A percentile compares a stretch with the other conserved stretches of the same genome.
Conservation (phyloP, 2,113 vertebrate species). For the Oryzias melastigma region DNA sequence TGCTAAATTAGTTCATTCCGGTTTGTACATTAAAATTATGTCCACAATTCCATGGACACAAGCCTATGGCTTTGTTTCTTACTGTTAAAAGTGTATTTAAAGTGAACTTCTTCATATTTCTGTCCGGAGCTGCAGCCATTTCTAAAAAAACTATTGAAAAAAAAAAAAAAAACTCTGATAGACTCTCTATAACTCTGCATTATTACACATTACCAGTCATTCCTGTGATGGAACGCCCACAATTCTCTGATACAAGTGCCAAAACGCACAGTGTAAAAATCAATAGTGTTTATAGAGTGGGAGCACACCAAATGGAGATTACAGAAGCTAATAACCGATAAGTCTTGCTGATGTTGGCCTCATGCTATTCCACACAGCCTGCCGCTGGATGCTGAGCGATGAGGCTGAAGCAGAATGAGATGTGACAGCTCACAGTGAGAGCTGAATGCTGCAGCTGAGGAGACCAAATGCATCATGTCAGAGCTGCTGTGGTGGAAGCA, state of each 20-base stretch:
- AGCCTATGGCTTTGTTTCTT: background rate
- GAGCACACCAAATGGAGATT: constrained; percentile 71
- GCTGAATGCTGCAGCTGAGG: constrained; percentile 18
- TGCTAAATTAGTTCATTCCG: too few species aligned
- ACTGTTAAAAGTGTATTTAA: constrained; percentile 4
- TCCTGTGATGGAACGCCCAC: constrained; percentile 40
- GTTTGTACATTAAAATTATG: too few species aligned
- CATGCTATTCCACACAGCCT: constrained; percentile 23
- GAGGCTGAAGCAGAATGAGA: constrained; percentile 45
- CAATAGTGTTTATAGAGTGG: constrained; percentile 74
- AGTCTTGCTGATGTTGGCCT: constrained; percentile 51
- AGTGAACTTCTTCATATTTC: background rate
- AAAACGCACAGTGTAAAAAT: constrained; percentile 66
- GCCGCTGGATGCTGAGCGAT: constrained; percentile 44
- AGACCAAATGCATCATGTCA: background rate
- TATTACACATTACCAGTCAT: constrained; percentile 65
- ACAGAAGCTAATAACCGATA: constrained; percentile 57
- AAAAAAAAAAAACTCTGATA: constrained; percentile 6
- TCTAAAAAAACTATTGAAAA: constrained; percentile 21
- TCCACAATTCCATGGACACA: background rate
- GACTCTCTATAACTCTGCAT: constrained; percentile 36
- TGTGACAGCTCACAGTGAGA: constrained; percentile 32
- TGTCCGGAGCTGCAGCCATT: constrained; percentile 8
- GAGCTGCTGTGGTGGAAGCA: background rate
- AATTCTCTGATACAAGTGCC: constrained; percentile 53